Evolutionary conservation across 2,888 invertebrate genomes (phyloP).

Genomic region (Copidosoma aretas): DNA sequence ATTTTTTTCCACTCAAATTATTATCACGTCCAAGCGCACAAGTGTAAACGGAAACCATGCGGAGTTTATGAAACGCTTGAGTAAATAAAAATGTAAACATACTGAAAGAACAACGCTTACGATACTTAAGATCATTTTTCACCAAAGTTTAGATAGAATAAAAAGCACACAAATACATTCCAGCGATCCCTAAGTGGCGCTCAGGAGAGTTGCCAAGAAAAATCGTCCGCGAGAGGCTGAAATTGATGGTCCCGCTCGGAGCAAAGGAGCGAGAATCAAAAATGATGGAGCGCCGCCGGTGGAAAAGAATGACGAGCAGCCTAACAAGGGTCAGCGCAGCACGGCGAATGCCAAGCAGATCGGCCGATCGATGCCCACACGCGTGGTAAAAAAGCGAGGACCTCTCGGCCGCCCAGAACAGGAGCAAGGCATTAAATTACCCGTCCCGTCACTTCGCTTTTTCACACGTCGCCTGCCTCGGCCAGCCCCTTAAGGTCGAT

Average conservation of each 20-base stretch:
- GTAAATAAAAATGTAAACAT: too few relatives aligned
- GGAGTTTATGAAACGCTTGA: too few relatives aligned
- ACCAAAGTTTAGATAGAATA: too few relatives aligned
- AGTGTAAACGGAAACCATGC: too few relatives aligned
- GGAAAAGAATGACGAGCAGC: constrained; percentile 11
- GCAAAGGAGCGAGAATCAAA: background rate
- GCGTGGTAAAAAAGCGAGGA: too few relatives aligned
- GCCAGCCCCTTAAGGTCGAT: background rate
- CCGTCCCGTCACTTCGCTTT: background rate
- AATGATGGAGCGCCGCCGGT: constrained; percentile 19
- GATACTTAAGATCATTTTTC: too few relatives aligned
- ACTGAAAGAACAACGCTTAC: too few relatives aligned
- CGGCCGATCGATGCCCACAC: constrained; percentile 8
- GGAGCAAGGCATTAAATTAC: background rate
- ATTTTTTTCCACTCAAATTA: too few relatives aligned
- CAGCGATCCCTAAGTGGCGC: too few relatives aligned
- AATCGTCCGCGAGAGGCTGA: background rate
- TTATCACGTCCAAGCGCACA: too few relatives aligned
- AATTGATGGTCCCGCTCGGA: constrained; percentile 9
- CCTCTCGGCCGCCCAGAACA: background rate
- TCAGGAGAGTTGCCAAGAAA: too few relatives aligned
- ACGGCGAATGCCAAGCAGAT: constrained; percentile 8
- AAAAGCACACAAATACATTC: too few relatives aligned
- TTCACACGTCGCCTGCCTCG: background rate
- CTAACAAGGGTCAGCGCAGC: background rate